Evolutionary conservation across 2,797 vertebrate genomes (phyloP), one percentile per base, ranked within the genome.

Genomic region (Micromesistius poutassou): DNA sequence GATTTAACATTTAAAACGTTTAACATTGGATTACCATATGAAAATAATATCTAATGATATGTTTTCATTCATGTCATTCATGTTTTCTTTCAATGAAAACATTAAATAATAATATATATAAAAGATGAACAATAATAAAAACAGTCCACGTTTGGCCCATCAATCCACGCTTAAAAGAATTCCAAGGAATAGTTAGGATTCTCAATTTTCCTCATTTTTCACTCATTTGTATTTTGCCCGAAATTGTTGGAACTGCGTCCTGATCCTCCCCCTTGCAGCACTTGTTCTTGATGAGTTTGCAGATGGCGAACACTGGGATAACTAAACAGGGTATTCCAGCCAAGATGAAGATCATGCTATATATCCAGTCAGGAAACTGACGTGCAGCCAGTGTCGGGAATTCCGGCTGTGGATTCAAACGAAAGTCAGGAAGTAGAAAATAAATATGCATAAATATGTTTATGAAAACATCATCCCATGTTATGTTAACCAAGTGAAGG

Each of bases 311-410:
- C 6, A 0, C 0, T 0, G 96, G 97, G 74, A 97, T 93, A 76
- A 6, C 0, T 79, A 98, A 88, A 89, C 95, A 92, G 1, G 97
- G 97, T 71, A 95, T 14, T n/a, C 97, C 97, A 0, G 95, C 93
- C 0, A 98, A 81, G 33, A 97, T 19, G 31, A 98, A 95, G 83
- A 99, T 95, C 30, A 98, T 84, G 0, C 8, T 86, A 0, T 95
- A 93, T 28, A 96, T 87, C 95, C 95, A 99, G n/a, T 0, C 0
- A 0, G 97, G 96, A 78, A 92, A 98, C 0, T 30, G 0, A 3
- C 76, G 14, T 8, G 83, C n/a, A 10, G 90, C 77, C 7, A 94
- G 92, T 35, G 87, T 90, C 25, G 97, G 97, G 77, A 98, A 99
- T 0, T 30, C 31, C 2, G 70, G 88, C 97, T 99, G 79, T 7